Evolutionary conservation across 2,797 vertebrate genomes (phyloP), one percentile per base, ranked within the genome.

Genomic region (Tympanoctomys barrerae): DNA sequence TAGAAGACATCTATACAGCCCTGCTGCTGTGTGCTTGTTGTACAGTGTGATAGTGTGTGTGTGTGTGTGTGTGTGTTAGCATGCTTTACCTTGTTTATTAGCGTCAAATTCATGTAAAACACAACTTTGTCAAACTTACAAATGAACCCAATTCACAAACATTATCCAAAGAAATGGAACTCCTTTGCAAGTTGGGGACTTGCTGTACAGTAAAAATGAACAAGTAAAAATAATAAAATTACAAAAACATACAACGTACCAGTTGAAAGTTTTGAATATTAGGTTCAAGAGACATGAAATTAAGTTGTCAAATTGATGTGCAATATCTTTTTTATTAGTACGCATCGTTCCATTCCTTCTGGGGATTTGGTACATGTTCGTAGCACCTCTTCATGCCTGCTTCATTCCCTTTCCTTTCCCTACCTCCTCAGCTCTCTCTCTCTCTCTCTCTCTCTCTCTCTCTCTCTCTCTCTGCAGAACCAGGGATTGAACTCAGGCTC

Each of bases 211-310:
- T 59, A 36, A 87, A 94, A 77, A 57, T 46, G 22, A 86, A 49
- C 12, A 39, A 64, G 1, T 75, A 68, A 89, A 79, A 73, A 66
- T 49, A 11, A 70, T 89, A 66, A 88, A 96, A 88, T 77, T 42
- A 75, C 64, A 85, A 92, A 79, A 8, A 54, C 7, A 73, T 68
- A 75, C 21, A 80, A 82, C 70, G 26, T 26, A 52, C 7, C 87
- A 81, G 16, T 68, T 90, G 42, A 85, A 22, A 70, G 28, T 42
- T 93, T 89, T 82, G 33, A 80, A 77, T 95, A 92, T 80, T 57
- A 59, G 28, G 14, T 70, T 79, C 16, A 90, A 24, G 5, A 79
- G 68, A 77, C 28, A 36, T 73, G 78, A n/a, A 71, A 79, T 71
- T 89, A 82, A 90, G 19, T 16, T 83, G 0, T 91, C 68, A 82